phyloP scores from a whole-genome alignment of 2,113 vertebrate species.

The Nesospiza acunhae region DNA sequence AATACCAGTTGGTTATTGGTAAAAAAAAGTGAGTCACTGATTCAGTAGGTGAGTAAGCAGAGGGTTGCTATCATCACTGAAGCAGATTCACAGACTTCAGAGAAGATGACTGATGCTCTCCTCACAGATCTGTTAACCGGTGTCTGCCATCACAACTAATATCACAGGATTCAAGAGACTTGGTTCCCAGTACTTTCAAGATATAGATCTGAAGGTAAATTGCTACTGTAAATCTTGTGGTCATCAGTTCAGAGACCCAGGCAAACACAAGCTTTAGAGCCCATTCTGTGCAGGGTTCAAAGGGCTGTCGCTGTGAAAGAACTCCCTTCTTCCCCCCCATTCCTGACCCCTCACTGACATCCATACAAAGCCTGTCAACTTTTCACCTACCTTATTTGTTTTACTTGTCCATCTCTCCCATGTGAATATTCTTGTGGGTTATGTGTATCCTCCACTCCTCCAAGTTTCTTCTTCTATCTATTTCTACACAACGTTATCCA shows the following conservation, averaged over 20 bases:
- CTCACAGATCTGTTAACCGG: background rate
- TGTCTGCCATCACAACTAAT: background rate
- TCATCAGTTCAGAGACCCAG: background rate
- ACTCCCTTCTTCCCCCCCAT: background rate
- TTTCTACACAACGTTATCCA: background rate
- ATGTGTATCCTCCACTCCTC: background rate
- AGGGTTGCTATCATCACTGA: background rate
- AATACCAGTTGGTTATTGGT: background rate
- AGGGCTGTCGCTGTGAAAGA: background rate
- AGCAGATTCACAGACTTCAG: background rate
- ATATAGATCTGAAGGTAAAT: background rate
- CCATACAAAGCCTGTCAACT: rapidly evolving
- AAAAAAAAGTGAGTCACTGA: background rate
- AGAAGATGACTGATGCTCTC: background rate
- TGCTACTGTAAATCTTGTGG: background rate
- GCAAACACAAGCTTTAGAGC: background rate
- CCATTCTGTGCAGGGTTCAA: rapidly evolving
- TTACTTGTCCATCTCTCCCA: background rate
- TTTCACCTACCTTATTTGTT: background rate
- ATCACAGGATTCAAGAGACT: background rate
- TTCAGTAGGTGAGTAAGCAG: background rate
- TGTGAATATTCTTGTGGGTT: background rate
- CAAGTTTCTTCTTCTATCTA: background rate
- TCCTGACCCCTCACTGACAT: background rate
- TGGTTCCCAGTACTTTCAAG: background rate